Evolutionary conservation across 2,888 invertebrate genomes (phyloP).

Genomic region (Exocentrus adspersus): DNA sequence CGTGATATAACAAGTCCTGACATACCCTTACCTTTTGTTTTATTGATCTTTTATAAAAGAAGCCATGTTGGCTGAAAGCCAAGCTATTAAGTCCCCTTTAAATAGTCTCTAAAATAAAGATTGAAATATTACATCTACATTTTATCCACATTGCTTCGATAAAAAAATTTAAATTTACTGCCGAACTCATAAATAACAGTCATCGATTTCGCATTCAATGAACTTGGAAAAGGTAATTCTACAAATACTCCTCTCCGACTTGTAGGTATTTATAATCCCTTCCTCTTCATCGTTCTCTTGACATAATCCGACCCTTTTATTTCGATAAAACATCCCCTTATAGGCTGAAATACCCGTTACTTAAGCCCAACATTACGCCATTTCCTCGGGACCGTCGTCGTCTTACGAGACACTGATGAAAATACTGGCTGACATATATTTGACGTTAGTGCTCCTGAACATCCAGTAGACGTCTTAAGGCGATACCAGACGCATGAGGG

Average conservation of each 20-base stretch:
- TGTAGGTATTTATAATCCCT: too few species aligned
- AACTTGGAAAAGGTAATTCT: background rate
- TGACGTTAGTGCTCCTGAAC: slow-evolving; percentile 36
- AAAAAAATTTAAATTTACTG: slow-evolving; percentile 2
- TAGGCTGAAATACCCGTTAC: background rate
- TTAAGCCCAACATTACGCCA: background rate
- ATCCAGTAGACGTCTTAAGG: slow-evolving; percentile 39
- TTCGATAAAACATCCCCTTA: background rate
- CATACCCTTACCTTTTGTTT: slow-evolving; percentile 10
- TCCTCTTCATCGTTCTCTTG: too few species aligned
- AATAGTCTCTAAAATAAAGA: slow-evolving; percentile 22
- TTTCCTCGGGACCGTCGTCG: background rate
- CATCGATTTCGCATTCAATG: background rate
- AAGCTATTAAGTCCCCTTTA: slow-evolving; percentile 19
- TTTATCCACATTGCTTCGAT: slow-evolving; percentile 10
- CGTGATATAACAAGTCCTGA: background rate
- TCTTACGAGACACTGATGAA: slow-evolving; percentile 27
- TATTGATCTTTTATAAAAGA: slow-evolving; percentile 20
- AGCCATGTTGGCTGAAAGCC: slow-evolving; percentile 12
- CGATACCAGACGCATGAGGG: slow-evolving; percentile 34
- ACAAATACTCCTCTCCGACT: too few species aligned
- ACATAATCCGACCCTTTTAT: background rate
- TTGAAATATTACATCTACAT: slow-evolving; percentile 24
- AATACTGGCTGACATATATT: slow-evolving; percentile 36
- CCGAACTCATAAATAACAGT: background rate